Percentiles rank a stretch among this genome's conserved stretches.
Conservation (phyloP, 2,888 invertebrate genomes). For the Drosophila sordidula region DNA sequence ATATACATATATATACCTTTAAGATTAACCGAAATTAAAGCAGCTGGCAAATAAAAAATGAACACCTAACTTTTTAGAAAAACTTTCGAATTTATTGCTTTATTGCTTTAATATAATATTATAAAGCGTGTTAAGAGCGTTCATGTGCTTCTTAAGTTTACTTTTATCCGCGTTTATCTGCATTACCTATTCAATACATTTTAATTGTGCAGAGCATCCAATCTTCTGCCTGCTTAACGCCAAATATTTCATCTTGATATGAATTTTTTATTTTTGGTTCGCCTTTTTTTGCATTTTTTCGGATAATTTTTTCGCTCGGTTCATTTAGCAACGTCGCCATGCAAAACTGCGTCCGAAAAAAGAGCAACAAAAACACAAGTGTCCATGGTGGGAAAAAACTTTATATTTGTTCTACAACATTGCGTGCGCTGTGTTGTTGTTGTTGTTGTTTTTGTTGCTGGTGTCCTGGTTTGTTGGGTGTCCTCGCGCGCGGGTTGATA, state of each 20-base stretch:
- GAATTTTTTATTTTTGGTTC: conserved; percentile 56
- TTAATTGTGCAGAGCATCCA: conserved; percentile 24
- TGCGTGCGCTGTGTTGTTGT: conserved; percentile 52
- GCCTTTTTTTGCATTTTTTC: conserved; percentile 47
- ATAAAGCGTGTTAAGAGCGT: not conserved
- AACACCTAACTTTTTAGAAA: no score
- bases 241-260: conserved; percentile 42
- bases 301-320: conserved; percentile 71
- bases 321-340: conserved; percentile 74
- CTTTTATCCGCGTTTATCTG: not conserved
- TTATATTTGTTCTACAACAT: conserved; percentile 73
- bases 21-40: no score
- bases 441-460: conserved; percentile 28
- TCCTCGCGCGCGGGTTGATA: conserved; percentile 65
- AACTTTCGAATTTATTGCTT: no score
- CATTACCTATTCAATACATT: not conserved
- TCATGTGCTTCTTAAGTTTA: not conserved
- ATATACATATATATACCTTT: no score
- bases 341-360: conserved; percentile 72
- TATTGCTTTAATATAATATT: no score
- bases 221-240: not conserved
- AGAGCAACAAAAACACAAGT: conserved; percentile 46
- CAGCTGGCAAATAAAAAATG: no score
- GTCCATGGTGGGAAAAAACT: conserved; percentile 47
- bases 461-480: conserved; percentile 31